phyloP scores from a whole-genome alignment of 2,113 vertebrate genomes.

The Lampris incognitus region DNA sequence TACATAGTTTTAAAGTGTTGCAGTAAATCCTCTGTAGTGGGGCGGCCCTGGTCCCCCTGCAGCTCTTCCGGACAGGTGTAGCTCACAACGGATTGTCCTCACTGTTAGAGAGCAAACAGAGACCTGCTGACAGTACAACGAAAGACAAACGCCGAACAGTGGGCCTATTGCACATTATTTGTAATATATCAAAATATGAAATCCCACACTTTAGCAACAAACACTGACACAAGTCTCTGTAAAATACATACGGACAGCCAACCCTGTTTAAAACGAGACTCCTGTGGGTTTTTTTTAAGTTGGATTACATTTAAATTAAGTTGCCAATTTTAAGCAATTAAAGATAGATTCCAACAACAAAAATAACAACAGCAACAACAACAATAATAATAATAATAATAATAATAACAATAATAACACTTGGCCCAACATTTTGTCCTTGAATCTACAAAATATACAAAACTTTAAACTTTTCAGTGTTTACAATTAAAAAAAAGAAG shows the following conservation, averaged over 20 bases:
- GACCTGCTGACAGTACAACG: neutral
- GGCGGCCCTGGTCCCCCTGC: too few species aligned
- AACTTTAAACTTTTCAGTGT: slow-evolving; percentile 26
- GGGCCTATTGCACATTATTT: slow-evolving; percentile 66
- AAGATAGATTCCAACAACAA: slow-evolving; percentile 11
- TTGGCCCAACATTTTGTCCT: slow-evolving; percentile 21
- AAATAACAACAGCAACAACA: slow-evolving; percentile 34
- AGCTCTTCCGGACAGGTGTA: too few species aligned
- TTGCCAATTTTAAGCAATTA: slow-evolving; percentile 17
- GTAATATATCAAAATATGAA: slow-evolving; percentile 68
- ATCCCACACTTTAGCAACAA: slow-evolving; percentile 59
- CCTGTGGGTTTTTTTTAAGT: slow-evolving; percentile 10
- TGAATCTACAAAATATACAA: slow-evolving; percentile 72
- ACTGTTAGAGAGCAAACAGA: slow-evolving; percentile 36
- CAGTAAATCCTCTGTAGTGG: slow-evolving; percentile 50
- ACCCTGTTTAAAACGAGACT: slow-evolving; percentile 46
- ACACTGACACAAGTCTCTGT: slow-evolving; percentile 65
- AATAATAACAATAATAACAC: slow-evolving; percentile 50
- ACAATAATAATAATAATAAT: slow-evolving; percentile 46
- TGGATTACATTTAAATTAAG: slow-evolving; percentile 51
- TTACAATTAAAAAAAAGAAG: slow-evolving; percentile 52
- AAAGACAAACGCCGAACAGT: slow-evolving; percentile 43
- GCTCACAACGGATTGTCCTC: slow-evolving; percentile 68
- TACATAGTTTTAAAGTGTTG: slow-evolving; percentile 66
- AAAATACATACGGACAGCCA: slow-evolving; percentile 64